Percentiles rank a stretch among this genome's conserved stretches.
Conservation (phyloP, 2,888 invertebrate species). For the Thecophora atra region DNA sequence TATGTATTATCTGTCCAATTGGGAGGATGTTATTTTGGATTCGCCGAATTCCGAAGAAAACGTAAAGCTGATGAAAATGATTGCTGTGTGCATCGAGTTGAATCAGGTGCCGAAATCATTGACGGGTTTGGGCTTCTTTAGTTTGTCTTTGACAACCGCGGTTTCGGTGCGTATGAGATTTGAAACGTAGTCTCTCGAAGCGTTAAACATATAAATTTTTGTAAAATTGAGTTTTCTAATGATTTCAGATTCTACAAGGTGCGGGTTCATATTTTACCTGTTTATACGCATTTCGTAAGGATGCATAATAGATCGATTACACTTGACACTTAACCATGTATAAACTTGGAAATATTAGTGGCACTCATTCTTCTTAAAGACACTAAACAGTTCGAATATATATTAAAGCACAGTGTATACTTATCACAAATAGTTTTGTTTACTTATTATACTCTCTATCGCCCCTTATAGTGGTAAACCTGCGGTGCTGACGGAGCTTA, state of each 20-base stretch:
- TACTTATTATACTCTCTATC: too few relatives aligned
- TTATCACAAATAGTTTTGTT: too few relatives aligned
- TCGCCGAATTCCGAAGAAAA: constrained; percentile 44
- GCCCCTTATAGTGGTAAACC: too few relatives aligned
- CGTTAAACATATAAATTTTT: too few relatives aligned
- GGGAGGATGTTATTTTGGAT: constrained; percentile 46
- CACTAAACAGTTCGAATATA: too few relatives aligned
- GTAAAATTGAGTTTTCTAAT: neutral
- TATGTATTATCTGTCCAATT: constrained; percentile 49
- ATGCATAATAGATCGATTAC: too few relatives aligned
- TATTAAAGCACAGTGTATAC: too few relatives aligned
- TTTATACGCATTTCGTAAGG: constrained; percentile 46
- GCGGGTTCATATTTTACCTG: constrained; percentile 49
- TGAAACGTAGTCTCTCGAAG: too few relatives aligned
- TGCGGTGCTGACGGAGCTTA: too few relatives aligned
- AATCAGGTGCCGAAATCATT: constrained; percentile 45
- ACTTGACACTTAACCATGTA: too few relatives aligned
- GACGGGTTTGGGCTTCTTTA: constrained; percentile 46
- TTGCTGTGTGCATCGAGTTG: constrained; percentile 44
- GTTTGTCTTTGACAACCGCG: constrained; percentile 44
- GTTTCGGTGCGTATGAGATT: constrained; percentile 39
- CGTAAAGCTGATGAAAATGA: constrained; percentile 46
- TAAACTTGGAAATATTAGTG: too few relatives aligned
- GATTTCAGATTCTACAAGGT: constrained; percentile 46
- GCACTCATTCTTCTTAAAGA: too few relatives aligned